These are phyloP conservation scores for Ispidina lecontei DNA, from an alignment of 2,797 vertebrate genomes.

Conservation along the genomic window DNA sequence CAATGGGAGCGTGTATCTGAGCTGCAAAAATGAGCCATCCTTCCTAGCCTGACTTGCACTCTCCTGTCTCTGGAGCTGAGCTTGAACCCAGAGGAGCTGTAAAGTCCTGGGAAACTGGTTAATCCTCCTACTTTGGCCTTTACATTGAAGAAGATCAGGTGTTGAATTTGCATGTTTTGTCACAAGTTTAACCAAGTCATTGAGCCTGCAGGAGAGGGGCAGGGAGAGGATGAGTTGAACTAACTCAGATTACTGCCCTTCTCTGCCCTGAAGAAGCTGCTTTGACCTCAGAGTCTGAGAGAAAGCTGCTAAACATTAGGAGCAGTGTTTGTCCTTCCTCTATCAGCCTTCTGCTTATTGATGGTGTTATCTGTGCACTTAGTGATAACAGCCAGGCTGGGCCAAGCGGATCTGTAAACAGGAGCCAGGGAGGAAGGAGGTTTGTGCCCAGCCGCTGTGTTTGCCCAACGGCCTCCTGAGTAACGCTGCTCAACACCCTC, in stretches of 20 bases:
- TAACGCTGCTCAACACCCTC: not conserved
- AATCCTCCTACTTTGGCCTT: not conserved
- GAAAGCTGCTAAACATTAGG: not conserved
- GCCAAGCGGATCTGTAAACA: slow-evolving; percentile 45
- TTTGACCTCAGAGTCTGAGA: not conserved
- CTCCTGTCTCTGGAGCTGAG: not conserved
- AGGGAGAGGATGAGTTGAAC: not conserved
- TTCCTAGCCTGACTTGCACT: not conserved
- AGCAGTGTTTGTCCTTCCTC: not conserved
- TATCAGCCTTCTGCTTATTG: slow-evolving; percentile 1
- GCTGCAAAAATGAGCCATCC: not conserved
- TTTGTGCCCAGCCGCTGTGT: not conserved
- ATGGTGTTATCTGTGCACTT: slow-evolving; percentile 5
- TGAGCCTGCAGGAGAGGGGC: not conserved
- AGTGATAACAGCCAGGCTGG: not conserved
- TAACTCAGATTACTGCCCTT: not conserved
- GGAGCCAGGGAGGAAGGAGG: slow-evolving; percentile 13
- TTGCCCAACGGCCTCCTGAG: slow-evolving; percentile 32
- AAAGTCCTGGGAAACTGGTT: not conserved
- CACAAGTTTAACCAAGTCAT: not conserved
- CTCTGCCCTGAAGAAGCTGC: not conserved
- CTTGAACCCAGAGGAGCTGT: not conserved
- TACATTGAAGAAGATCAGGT: not conserved
- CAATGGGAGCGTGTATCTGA: not conserved
- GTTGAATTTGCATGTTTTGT: not conserved